Conservation (phyloP, 2,113 vertebrate genomes). For the Brienomyrus brachyistius region DNA sequence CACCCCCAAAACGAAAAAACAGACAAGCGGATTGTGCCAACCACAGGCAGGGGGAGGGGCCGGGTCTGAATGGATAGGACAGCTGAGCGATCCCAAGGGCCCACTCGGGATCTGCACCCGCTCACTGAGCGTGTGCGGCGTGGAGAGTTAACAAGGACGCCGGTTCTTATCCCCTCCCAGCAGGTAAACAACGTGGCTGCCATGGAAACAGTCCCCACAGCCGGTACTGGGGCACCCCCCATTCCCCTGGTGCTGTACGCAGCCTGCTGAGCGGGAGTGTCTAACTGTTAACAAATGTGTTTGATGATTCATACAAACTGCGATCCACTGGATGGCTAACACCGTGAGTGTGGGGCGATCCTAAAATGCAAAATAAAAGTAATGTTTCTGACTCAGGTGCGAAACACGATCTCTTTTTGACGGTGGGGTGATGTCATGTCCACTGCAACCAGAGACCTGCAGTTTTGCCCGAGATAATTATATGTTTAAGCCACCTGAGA, state of each 20-base stretch:
- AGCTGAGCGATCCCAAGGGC: not conserved
- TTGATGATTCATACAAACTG: not conserved
- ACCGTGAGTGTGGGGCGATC: not conserved
- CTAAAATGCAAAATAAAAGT: not conserved
- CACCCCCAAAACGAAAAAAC: not conserved
- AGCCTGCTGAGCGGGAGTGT: not conserved
- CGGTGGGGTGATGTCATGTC: not conserved
- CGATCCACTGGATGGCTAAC: not conserved
- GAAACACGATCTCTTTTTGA: not conserved
- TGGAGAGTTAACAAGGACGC: not conserved
- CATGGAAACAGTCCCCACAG: not conserved
- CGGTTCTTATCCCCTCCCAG: not conserved
- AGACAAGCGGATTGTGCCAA: not conserved
- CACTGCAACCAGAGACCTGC: not conserved
- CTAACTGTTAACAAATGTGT: not conserved
- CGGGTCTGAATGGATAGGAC: not conserved
- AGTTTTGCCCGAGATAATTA: not conserved
- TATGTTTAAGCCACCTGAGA: not conserved
- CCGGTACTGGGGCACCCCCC: not conserved
- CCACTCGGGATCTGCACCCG: not conserved
- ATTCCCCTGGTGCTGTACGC: not conserved
- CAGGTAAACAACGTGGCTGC: not conserved
- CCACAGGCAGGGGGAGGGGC: not conserved
- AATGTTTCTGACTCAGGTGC: not conserved
- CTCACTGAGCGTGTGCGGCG: not conserved